Evolutionary conservation across 2,797 vertebrate genomes (phyloP).

Genomic region (Pitangus sulphuratus): DNA sequence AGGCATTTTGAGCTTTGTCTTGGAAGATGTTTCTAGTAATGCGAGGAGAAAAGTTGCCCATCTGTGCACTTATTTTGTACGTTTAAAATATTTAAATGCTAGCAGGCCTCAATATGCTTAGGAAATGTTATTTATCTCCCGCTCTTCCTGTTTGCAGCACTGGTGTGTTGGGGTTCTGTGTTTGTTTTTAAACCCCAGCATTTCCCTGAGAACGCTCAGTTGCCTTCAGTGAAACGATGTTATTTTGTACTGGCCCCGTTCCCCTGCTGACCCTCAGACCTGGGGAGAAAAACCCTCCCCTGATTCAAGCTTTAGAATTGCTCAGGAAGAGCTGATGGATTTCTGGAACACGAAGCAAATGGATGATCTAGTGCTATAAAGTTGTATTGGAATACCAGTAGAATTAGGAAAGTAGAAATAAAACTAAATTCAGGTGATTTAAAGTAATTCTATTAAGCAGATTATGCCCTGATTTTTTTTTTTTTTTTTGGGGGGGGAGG

Average conservation of each 20-base stretch:
- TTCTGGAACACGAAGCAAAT: conserved; percentile 8
- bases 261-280: background rate
- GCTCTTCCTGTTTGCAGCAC: background rate
- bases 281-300: background rate
- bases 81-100: conserved; percentile 78
- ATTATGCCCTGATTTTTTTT: background rate
- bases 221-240: background rate
- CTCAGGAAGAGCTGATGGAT: background rate
- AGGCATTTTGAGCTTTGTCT: conserved; percentile 80
- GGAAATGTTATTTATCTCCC: conserved; percentile 70
- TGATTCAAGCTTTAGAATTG: background rate
- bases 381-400: background rate
- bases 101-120: conserved; percentile 71
- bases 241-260: background rate
- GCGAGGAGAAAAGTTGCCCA: conserved; percentile 76
- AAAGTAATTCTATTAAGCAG: background rate
- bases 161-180: background rate
- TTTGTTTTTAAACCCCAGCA: background rate
- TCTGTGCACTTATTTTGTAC: conserved; percentile 77
- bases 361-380: background rate
- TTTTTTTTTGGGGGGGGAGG: rapidly evolving
- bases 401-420: background rate
- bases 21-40: conserved; percentile 75
- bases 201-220: conserved; percentile 30
- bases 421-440: background rate